phyloP scores from a whole-genome alignment of 2,888 invertebrate species.

The Megamerina dolium region DNA sequence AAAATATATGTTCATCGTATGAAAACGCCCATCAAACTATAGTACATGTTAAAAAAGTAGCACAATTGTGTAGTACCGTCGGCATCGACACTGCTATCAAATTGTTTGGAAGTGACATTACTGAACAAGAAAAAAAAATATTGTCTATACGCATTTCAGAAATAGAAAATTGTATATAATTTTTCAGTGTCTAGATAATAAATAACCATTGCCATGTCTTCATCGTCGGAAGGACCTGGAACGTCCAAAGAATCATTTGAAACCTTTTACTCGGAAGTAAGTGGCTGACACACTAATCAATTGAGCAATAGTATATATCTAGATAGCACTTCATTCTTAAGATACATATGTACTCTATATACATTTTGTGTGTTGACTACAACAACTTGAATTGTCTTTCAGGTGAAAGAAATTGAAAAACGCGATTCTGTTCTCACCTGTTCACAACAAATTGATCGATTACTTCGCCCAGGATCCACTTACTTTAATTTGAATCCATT shows the following conservation, averaged over 20 bases:
- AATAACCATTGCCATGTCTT: no score
- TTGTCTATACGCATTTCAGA: no score
- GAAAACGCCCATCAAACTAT: no score
- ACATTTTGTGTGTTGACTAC: background rate
- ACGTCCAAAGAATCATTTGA: conserved; percentile 66
- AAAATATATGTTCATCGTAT: no score
- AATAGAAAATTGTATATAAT: no score
- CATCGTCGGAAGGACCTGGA: conserved; percentile 35
- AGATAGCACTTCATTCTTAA: conserved; percentile 13
- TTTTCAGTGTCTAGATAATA: no score
- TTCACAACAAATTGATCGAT: conserved; percentile 92
- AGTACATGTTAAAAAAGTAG: no score
- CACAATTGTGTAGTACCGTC: no score
- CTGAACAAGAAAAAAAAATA: no score
- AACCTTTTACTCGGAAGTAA: conserved; percentile 78
- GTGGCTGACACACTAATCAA: conserved; percentile 24
- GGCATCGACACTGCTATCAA: no score
- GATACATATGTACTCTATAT: conserved; percentile 11
- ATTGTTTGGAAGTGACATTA: no score
- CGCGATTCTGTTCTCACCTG: conserved; percentile 94
- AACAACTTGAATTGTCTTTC: background rate
- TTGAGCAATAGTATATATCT: conserved; percentile 4
- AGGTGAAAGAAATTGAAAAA: conserved; percentile 99
- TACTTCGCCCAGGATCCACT: conserved; percentile 92
- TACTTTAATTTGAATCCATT: conserved; percentile 98